A percentile compares a stretch with the other conserved stretches of the same genome.
Conservation (phyloP, 2,113 vertebrate species). For the Oryzias curvinotus region DNA sequence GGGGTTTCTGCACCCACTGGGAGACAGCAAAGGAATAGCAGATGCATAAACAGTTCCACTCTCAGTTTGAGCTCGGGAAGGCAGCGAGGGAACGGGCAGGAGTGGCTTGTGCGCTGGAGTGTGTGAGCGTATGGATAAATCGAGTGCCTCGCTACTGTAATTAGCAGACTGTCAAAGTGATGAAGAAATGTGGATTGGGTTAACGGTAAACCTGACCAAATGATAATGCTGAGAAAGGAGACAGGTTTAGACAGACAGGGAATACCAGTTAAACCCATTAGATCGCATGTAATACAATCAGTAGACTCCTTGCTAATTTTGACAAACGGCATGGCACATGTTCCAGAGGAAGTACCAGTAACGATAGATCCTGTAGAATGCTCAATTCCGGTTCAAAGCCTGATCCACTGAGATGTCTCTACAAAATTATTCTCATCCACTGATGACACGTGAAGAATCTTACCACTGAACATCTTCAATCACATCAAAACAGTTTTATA, state of each 20-base stretch:
- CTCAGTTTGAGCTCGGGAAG: conserved; percentile 40
- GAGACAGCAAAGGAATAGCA: conserved; percentile 24
- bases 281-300: not conserved
- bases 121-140: conserved; percentile 7
- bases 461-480: too few species aligned
- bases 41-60: conserved; percentile 41
- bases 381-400: too few species aligned
- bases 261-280: conserved; percentile 3
- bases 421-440: too few species aligned
- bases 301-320: not conserved
- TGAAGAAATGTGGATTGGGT: not conserved
- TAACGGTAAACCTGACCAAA: conserved; percentile 7
- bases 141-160: conserved; percentile 30
- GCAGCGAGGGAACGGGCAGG: conserved; percentile 26
- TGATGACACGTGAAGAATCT: too few species aligned
- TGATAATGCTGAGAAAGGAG: not conserved
- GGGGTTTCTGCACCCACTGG: conserved; percentile 29
- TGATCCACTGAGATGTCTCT: too few species aligned
- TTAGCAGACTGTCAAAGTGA: conserved; percentile 39
- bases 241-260: too few species aligned
- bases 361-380: conserved; percentile 6
- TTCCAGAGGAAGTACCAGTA: conserved; percentile 12
- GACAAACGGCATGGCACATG: not conserved
- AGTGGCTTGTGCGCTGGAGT: conserved; percentile 22
- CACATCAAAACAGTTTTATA: too few species aligned